phyloP scores from a whole-genome alignment of 1,140 invertebrate genomes.

The Amphibalanus amphitrite region DNA sequence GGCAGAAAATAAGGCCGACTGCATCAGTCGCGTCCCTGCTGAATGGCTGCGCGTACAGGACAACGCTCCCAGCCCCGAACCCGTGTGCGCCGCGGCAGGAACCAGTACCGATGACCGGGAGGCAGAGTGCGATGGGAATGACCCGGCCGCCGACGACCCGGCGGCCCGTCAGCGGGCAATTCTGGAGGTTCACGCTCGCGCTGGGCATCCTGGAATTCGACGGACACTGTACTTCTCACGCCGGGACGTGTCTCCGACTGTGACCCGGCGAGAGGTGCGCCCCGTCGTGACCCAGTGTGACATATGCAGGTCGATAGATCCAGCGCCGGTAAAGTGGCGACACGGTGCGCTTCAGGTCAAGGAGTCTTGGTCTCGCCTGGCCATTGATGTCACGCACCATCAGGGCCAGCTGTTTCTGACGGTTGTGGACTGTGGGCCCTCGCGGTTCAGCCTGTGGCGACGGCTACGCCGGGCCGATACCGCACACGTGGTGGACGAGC shows the following conservation, averaged over 20 bases:
- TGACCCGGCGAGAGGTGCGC: background rate
- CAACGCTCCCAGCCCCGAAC: no score
- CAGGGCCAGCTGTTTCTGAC: background rate
- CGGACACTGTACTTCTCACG: no score
- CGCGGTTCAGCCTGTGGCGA: background rate
- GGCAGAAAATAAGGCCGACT: no score
- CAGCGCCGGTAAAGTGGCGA: slow-evolving; percentile 5
- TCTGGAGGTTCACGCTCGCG: background rate
- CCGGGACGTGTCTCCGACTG: background rate
- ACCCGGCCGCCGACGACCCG: background rate
- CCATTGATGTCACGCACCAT: no score
- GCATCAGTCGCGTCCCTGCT: no score
- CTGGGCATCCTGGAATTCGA: slow-evolving; percentile 3
- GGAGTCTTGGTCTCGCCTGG: background rate
- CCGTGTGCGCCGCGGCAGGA: no score
- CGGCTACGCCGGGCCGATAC: background rate
- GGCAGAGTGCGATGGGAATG: background rate
- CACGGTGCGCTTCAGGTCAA: background rate
- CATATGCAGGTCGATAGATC: slow-evolving; percentile 5
- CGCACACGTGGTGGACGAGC: no score
- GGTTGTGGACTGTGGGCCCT: background rate
- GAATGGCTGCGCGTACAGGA: background rate
- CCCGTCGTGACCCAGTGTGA: no score
- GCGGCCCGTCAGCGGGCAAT: background rate
- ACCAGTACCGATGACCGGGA: no score